phyloP scores from a whole-genome alignment of 2,797 vertebrate genomes.

The Myotis findleyi region DNA sequence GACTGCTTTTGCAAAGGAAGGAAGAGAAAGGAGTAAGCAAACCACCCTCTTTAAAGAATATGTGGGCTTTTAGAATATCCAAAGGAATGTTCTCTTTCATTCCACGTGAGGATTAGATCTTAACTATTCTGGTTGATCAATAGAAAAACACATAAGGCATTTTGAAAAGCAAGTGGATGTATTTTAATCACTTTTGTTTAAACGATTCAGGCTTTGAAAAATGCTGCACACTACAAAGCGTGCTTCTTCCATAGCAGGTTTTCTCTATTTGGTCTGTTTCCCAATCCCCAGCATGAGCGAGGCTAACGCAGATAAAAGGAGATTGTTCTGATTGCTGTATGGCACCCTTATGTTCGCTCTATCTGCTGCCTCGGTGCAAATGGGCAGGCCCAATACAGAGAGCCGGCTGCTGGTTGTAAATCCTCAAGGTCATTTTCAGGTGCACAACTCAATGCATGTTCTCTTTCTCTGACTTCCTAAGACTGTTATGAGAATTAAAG shows the following conservation, averaged over 20 bases:
- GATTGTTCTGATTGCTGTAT: not conserved
- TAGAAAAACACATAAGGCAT: not conserved
- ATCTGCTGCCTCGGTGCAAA: not conserved
- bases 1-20: constrained; percentile 51
- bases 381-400: not conserved
- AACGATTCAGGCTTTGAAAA: constrained; percentile 23
- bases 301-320: not conserved
- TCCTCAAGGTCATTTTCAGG: not conserved
- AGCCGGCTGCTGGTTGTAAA: not conserved
- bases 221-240: not conserved
- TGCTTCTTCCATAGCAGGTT: not conserved
- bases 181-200: constrained; percentile 7
- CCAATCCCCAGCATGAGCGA: not conserved
- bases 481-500: not conserved
- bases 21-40: constrained; percentile 61
- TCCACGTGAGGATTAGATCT: constrained; percentile 21
- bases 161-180: constrained; percentile 56
- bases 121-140: constrained; percentile 52
- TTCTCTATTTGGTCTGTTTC: not conserved
- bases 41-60: not conserved
- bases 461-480: constrained; percentile 38
- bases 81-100: constrained; percentile 67
- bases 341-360: not conserved
- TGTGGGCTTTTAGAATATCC: constrained; percentile 44
- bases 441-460: not conserved